phyloP scores from a whole-genome alignment of 2,888 invertebrate genomes.

The Halocaridina rubra region DNA sequence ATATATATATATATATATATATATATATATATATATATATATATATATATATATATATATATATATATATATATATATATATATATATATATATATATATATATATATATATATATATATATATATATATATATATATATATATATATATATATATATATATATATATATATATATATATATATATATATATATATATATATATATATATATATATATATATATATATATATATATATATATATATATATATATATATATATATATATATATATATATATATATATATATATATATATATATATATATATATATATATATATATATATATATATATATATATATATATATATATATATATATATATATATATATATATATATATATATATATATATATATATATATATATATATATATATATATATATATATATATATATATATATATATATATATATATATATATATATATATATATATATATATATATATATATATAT shows the following conservation, averaged over 20 bases:
- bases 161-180: conserved; percentile 38
- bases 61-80: conserved; percentile 13
- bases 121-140: neutral
- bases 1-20: conserved; percentile 19
- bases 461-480: neutral
- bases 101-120: neutral
- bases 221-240: conserved; percentile 29
- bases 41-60: conserved; percentile 38
- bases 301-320: neutral
- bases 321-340: neutral
- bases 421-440: conserved; percentile 5
- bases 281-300: neutral
- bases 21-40: conserved; percentile 4
- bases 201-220: conserved; percentile 13
- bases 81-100: neutral
- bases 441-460: neutral
- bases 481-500: neutral
- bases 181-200: conserved; percentile 26
- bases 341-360: neutral
- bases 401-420: neutral
- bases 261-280: neutral
- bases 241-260: neutral
- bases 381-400: neutral
- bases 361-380: conserved; percentile 5
- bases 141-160: conserved; percentile 34